Evolutionary conservation across 2,797 vertebrate genomes (phyloP), one percentile per base, ranked within the genome.

Genomic region (Lerista edwardsae): DNA sequence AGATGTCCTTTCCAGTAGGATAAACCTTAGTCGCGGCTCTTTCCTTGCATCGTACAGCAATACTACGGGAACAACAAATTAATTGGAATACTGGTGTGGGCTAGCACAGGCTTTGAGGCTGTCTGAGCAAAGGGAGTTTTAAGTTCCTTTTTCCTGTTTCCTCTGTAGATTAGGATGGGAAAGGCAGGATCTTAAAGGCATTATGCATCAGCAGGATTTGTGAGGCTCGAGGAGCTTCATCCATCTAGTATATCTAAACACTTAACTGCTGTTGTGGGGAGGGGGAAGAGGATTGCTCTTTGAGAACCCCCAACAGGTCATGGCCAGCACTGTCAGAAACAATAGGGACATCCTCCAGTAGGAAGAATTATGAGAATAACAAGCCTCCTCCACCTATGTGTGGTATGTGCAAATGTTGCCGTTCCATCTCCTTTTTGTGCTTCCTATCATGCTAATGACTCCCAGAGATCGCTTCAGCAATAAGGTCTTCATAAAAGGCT

Each of bases 131-230:
- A 95, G 97, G 97, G 97, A 97, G 97, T 96, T 96, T 86, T 93
- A 96, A 96, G 97, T 97, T 97, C 97, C 97, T 96, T 97, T 97
- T 97, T 98, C 97, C 97, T 97, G 97, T 97, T 98, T 97, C 97
- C 97, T 97, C 96, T 97, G 95, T 96, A 96, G 96, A 96, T 96
- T 97, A 97, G 97, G 97, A 97, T 97, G 96, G 96, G 95, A 96
- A 96, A 96, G 96, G 95, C 96, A 95, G 94, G 94, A 96, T 96
- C 96, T 96, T 96, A 97, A 97, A 96, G 96, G 96, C 95, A 95
- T 94, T 96, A 91, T 91, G 88, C 95, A 95, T 96, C 95, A 95
- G 94, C 91, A 44, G 89, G 88, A 86, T 91, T 82, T 93, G 75
- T 87, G 91, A 90, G 90, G 90, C 92, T 92, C 85, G 61, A 82